Conservation (phyloP, 2,888 invertebrate genomes). For the Anarsia innoxiella region DNA sequence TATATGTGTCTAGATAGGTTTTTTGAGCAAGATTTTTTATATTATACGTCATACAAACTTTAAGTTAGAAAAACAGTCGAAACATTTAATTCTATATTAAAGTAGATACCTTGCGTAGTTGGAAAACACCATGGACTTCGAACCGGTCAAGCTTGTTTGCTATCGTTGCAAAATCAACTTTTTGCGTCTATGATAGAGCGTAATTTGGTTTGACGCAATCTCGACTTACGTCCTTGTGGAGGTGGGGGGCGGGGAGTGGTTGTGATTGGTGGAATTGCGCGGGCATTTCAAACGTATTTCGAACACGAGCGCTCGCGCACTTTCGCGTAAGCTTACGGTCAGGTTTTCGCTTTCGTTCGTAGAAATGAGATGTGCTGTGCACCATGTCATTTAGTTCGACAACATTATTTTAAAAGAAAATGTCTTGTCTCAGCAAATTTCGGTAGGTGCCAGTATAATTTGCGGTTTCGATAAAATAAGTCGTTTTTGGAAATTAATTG, state of each 20-base stretch:
- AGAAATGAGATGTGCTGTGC: slow-evolving; percentile 45
- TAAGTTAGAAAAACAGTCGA: no score
- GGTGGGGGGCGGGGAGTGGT: slow-evolving; percentile 37
- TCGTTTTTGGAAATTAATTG: background rate
- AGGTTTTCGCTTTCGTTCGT: slow-evolving; percentile 61
- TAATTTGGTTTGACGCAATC: slow-evolving; percentile 31
- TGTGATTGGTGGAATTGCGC: slow-evolving; percentile 50
- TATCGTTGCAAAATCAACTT: slow-evolving; percentile 18
- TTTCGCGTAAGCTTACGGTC: slow-evolving; percentile 53
- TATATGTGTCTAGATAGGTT: no score
- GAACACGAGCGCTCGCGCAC: slow-evolving; percentile 55
- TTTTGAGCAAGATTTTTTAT: no score
- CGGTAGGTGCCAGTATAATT: slow-evolving; percentile 23
- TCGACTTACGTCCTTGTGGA: slow-evolving; percentile 51
- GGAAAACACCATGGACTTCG: slow-evolving; percentile 29
- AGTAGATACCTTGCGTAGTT: no score
- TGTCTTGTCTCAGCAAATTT: slow-evolving; percentile 23
- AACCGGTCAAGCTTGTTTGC: slow-evolving; percentile 22
- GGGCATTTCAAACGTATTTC: slow-evolving; percentile 61
- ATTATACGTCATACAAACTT: no score
- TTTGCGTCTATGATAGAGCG: slow-evolving; percentile 26
- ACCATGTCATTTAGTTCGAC: slow-evolving; percentile 33
- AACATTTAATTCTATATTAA: no score
- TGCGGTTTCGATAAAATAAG: slow-evolving; percentile 1
- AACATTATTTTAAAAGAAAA: slow-evolving; percentile 22